Evolutionary conservation across 2,888 invertebrate genomes (phyloP), one percentile per base, ranked within the genome.

Genomic region (Nemapogon koenigi): DNA sequence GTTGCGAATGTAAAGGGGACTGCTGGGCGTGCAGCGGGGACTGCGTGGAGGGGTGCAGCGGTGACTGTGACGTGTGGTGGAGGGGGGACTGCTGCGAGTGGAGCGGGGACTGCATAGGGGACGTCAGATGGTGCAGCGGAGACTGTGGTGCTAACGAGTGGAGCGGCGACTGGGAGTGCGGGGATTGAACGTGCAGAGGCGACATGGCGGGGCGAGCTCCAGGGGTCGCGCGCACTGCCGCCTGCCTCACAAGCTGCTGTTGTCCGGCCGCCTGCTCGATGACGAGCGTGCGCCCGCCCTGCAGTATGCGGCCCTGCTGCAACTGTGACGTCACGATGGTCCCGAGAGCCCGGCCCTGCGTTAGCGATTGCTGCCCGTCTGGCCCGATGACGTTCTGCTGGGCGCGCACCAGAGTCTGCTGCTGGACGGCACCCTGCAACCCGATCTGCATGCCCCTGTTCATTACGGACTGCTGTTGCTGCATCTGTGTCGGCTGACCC

Each of bases 391-490:
- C 63, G 1, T 68, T 58, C 44, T 71, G 72, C 40, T 71, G 72
- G 2, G 71, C 68, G 4, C 76, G 53, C 25, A 73, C 70, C 15
- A 76, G 49, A 2, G 73, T 72, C 46, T 76, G 76, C 43, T 72
- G 70, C 44, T 68, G 68, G 18, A 68, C 53, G 2, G 53, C 49
- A 1, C 55, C 43, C 16, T 71, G 72, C 3, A 72, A 45, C 0
- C 72, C 73, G n/a, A 73, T 52, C 45, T 73, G 75, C 71, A 75
- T 68, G 3, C 72, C 67, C 8, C 72, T 66, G 63, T 56, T 73
- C 55, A 73, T 62, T 2, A 59, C n/a, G 50, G 31, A 16, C 0
- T 54, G 55, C 44, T 76, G 72, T 45, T 80, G 81, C 46, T 78
- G 70, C 49, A 78, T 65, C 44, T 63, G 70, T 42, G 60, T 62